Base-by-base conservation (phyloP, 2,888 invertebrate species). In the Biston betularia region DNA sequence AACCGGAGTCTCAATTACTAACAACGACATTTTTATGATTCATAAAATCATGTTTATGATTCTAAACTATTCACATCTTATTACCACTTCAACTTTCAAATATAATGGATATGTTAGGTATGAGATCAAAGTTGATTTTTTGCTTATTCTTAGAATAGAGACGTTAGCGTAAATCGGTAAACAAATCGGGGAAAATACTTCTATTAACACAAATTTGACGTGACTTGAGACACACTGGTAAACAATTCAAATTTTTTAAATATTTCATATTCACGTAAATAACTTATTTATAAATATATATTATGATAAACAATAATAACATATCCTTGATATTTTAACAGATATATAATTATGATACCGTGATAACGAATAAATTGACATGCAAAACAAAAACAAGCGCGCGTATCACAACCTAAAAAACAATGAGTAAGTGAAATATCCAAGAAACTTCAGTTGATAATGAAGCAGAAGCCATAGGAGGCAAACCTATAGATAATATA, bases 151-250 rank as follows among this genome's bases (percentile, higher is more conserved):
- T 44, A 52, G 77, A 76, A 79, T 58, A 63, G 63, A 58, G 63
- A 76, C 72, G 69, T 72, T 56, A 74, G 63, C 71, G 72, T 70
- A 72, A 72, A 77, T 67, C 61, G 56, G 74, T 79, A 78, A 78
- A 79, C 75, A 79, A 57, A 49, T 62, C 54, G 67, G 72, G 74
- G 66, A 78, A 79, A 79, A 80, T 70, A 74, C 69, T 74, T 68
- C 66, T 63, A 69, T 64, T 68, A 71, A 69, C 58, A 75, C 53
- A 65, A 63, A 46, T 72, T 68, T 74, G 70, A 80, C 76, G 71
- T 75, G 76, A 77, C 74, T 77, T 69, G 75, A 58, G 24, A 61
- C 44, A 61, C n/a, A 38, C n/a, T 1, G 14, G 34, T 44, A 59
- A 65, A 65, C 48, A 63, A 57, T 68, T 62, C 68, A 54, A 40